Evolutionary conservation across 1,140 invertebrate species (phyloP), one percentile per base, ranked within the genome.

Genomic region (Leptinotarsa lineolata): DNA sequence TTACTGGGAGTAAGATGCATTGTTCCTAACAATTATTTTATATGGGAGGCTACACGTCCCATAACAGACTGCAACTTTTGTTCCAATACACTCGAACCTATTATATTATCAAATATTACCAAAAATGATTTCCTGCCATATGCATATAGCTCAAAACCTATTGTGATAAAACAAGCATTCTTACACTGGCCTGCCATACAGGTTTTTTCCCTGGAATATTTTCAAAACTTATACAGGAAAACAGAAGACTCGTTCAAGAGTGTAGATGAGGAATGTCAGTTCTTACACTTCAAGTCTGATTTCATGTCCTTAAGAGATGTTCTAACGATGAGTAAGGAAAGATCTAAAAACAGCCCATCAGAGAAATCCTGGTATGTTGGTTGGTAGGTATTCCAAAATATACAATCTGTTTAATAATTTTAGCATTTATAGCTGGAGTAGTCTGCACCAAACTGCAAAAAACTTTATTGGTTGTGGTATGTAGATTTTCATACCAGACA

Each of bases 241-340:
- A 89, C 89, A 60, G 86, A 86, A 0, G 92, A 88, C 54, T 88
- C 91, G 70, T 90, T 92, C 82, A 89, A 89, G 74, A 91, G 89
- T 77, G 84, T 91, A 54, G 89, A 93, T 59, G 89, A 92, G 72
- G 91, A 92, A 69, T 97, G 96, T 81, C 95, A 97, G 82, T 97
- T 97, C 85, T 90, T 97, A 73, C 93, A 93, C 71, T 97, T 97
- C 81, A 92, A 93, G 83, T 95, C 95, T 18, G 90, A 95, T 82
- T 92, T 97, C 78, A 88, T 90, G 66, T 90, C 89, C 48, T 82
- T 97, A 46, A 85, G 87, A 70, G 91, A 97, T 81, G 93, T 95
- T 20, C 92, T 97, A 81, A 86, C 88, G 60, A 94, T 95, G 92
- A 88, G 89, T 1, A 82, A 88, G 45, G 86, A 86, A 54, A 87